Evolutionary conservation across 2,888 invertebrate species (phyloP).

Genomic region (Gisinianus flammeolus): DNA sequence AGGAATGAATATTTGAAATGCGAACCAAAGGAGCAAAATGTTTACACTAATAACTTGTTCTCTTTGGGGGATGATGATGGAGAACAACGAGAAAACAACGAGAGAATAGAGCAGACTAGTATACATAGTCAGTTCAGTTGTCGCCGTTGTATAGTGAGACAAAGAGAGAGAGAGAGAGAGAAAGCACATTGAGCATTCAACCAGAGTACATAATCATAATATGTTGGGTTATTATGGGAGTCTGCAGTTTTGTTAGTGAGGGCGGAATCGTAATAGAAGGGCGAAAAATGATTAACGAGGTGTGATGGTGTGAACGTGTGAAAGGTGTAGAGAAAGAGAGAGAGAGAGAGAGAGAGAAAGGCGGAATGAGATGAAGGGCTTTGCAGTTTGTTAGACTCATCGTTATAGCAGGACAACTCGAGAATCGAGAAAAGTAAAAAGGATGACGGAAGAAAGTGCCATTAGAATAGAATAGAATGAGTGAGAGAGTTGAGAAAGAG

Average conservation of each 20-base stretch:
- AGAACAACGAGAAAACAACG: background rate
- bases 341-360: background rate
- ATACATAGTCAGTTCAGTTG: background rate
- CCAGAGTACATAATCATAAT: background rate
- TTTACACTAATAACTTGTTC: background rate
- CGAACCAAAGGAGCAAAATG: background rate
- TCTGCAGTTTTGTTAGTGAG: background rate
- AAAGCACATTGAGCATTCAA: background rate
- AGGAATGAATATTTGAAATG: background rate
- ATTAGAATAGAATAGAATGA: background rate
- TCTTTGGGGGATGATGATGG: background rate
- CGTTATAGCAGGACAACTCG: too few species aligned
- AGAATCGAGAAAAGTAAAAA: background rate
- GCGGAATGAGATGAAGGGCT: conserved; percentile 5
- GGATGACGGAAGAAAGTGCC: conserved; percentile 2
- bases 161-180: conserved; percentile 3
- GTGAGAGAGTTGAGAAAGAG: background rate
- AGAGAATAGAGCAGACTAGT: background rate
- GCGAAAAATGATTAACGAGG: conserved; percentile 4
- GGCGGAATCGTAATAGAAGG: background rate
- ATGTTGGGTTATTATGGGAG: too few species aligned
- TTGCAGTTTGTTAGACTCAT: background rate
- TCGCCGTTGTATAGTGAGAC: background rate
- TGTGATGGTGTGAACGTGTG: conserved; percentile 9
- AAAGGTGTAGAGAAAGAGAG: background rate